These are phyloP conservation scores for Agelaius phoeniceus DNA, from an alignment of 2,113 vertebrate species.

Conservation along the genomic window DNA sequence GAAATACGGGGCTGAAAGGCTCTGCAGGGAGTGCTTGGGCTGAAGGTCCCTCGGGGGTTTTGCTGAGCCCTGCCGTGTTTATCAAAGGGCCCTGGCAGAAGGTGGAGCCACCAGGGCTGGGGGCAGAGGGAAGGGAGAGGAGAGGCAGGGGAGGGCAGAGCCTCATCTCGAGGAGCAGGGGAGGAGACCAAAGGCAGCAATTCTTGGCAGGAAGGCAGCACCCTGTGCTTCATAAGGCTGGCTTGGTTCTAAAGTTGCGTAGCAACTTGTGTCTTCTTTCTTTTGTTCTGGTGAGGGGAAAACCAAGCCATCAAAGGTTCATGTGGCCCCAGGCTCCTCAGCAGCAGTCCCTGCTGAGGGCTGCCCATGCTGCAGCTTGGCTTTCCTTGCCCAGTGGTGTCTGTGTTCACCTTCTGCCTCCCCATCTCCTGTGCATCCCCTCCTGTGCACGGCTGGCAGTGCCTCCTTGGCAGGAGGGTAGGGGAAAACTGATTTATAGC, in stretches of 20 bases:
- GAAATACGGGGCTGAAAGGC: neutral
- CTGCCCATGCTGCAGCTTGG: neutral
- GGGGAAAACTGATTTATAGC: neutral
- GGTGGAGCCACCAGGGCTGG: neutral
- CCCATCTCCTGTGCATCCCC: rapidly evolving
- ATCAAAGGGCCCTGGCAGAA: neutral
- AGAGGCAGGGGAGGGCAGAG: neutral
- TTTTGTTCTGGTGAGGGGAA: neutral
- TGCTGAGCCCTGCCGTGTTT: neutral
- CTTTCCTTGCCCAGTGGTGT: neutral
- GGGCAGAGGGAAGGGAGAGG: neutral
- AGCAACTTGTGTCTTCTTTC: neutral
- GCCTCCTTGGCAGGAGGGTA: neutral
- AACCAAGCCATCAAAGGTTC: neutral
- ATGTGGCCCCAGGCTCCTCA: rapidly evolving
- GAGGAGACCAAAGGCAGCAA: neutral
- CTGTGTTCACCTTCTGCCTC: rapidly evolving
- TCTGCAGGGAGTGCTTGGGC: neutral
- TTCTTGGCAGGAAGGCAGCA: neutral
- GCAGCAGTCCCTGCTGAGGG: neutral
- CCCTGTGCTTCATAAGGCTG: neutral
- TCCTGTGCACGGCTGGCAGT: neutral
- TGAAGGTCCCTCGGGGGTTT: neutral
- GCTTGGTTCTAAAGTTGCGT: neutral
- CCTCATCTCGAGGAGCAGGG: neutral